Evolutionary conservation across 2,113 vertebrate species (phyloP).

Genomic region (Sturnira hondurensis): DNA sequence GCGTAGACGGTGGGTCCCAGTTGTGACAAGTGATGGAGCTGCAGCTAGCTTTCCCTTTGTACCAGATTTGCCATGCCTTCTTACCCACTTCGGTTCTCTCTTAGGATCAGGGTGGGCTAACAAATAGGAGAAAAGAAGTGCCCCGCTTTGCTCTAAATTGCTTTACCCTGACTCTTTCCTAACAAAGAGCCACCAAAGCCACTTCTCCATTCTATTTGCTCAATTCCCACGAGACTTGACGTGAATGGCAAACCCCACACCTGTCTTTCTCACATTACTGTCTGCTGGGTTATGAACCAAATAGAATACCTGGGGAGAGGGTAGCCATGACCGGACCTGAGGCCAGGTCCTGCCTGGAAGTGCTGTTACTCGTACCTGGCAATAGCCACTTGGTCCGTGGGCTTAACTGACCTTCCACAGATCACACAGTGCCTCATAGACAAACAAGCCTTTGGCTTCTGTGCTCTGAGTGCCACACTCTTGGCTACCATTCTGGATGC

Average conservation of each 20-base stretch:
- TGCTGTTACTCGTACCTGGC: not conserved
- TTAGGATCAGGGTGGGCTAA: not conserved
- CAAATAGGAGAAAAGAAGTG: not conserved
- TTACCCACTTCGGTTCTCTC: not conserved
- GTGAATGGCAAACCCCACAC: not conserved
- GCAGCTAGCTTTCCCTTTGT: not conserved
- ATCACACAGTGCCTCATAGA: not conserved
- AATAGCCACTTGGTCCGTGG: not conserved
- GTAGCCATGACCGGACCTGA: fast-evolving
- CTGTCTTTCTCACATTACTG: not conserved
- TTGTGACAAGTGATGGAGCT: not conserved
- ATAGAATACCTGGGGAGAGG: not conserved
- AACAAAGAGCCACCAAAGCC: not conserved
- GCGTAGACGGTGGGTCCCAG: not conserved
- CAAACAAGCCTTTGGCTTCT: not conserved
- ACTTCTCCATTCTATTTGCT: not conserved
- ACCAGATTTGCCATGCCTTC: not conserved
- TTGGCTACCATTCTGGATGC: not conserved
- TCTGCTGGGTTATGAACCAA: not conserved
- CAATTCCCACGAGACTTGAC: not conserved
- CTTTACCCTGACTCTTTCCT: not conserved
- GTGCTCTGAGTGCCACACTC: not conserved
- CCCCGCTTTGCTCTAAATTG: not conserved
- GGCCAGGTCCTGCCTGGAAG: not conserved
- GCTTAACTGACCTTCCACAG: not conserved